Evolutionary conservation across 1,140 invertebrate genomes (phyloP).

Genomic region (Cotesia typhae): DNA sequence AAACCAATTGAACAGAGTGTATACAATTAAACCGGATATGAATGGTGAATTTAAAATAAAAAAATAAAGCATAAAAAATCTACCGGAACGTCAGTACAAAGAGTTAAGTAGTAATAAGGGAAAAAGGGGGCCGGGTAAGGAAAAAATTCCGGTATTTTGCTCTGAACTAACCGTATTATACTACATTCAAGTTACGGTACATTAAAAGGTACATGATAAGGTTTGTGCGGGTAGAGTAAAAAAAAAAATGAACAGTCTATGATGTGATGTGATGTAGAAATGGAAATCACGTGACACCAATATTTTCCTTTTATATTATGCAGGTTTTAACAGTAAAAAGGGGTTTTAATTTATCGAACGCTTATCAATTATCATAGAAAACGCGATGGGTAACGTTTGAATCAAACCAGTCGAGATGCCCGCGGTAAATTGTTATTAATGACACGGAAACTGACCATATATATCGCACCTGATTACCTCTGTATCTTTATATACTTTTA

Average conservation of each 20-base stretch:
- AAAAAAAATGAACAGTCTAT: background rate
- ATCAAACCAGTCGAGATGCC: background rate
- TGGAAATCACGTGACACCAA: slow-evolving; percentile 1
- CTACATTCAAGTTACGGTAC: slow-evolving; percentile 3
- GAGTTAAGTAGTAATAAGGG: background rate
- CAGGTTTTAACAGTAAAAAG: too few relatives aligned
- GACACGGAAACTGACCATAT: background rate
- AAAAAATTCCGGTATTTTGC: slow-evolving; percentile 11
- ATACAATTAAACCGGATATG: too few relatives aligned
- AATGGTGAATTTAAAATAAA: too few relatives aligned
- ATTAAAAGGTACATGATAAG: slow-evolving; percentile 15
- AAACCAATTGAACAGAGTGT: background rate
- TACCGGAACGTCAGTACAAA: background rate
- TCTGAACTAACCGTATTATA: background rate
- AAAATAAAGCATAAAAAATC: background rate
- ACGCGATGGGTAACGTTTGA: background rate
- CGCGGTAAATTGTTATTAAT: slow-evolving; percentile 3
- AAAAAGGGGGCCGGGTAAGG: background rate
- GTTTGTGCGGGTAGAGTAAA: background rate
- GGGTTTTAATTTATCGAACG: too few relatives aligned
- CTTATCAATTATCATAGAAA: too few relatives aligned
- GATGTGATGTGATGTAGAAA: background rate
- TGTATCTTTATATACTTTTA: background rate
- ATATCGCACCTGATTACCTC: too few relatives aligned
- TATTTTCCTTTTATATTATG: slow-evolving; percentile 1